These are phyloP conservation scores for Nemapogon koenigi DNA, from an alignment of 2,888 invertebrate species.

Conservation along the genomic window DNA sequence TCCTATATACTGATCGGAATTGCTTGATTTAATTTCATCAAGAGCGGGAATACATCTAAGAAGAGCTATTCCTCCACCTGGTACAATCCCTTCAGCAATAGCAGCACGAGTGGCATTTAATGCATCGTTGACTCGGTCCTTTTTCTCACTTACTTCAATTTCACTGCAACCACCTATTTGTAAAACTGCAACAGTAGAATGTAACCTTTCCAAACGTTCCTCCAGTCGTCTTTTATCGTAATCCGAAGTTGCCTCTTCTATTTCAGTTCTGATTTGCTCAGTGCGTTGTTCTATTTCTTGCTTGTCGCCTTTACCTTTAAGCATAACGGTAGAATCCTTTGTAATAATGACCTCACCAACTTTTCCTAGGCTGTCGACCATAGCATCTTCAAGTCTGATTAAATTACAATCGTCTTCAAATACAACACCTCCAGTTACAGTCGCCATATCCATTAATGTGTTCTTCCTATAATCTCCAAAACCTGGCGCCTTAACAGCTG, in stretches of 20 bases:
- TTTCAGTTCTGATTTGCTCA: slow-evolving; percentile 81
- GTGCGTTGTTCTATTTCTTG: slow-evolving; percentile 79
- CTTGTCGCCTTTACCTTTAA: slow-evolving; percentile 76
- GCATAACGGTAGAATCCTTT: slow-evolving; percentile 85
- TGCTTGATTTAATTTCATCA: slow-evolving; percentile 67
- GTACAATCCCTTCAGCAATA: slow-evolving; percentile 94
- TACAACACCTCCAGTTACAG: slow-evolving; percentile 88
- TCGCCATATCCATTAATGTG: slow-evolving; percentile 88
- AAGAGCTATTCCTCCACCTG: slow-evolving; percentile 92
- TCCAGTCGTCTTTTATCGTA: slow-evolving; percentile 91
- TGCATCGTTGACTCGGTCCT: slow-evolving; percentile 94
- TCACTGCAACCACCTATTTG: slow-evolving; percentile 87
- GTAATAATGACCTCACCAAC: slow-evolving; percentile 90
- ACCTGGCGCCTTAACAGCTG: slow-evolving; percentile 94
- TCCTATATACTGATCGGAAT: slow-evolving; percentile 79
- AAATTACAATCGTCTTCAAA: slow-evolving; percentile 93
- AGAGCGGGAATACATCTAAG: slow-evolving; percentile 79
- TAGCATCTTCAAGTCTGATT: slow-evolving; percentile 87
- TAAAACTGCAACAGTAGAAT: slow-evolving; percentile 79
- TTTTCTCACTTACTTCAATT: slow-evolving; percentile 94
- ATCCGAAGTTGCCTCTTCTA: slow-evolving; percentile 80
- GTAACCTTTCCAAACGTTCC: slow-evolving; percentile 86
- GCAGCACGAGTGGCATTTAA: slow-evolving; percentile 94
- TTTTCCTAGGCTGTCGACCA: slow-evolving; percentile 78
- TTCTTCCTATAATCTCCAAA: slow-evolving; percentile 94